phyloP scores from a whole-genome alignment of 2,113 vertebrate species.

The Myotis yumanensis region DNA sequence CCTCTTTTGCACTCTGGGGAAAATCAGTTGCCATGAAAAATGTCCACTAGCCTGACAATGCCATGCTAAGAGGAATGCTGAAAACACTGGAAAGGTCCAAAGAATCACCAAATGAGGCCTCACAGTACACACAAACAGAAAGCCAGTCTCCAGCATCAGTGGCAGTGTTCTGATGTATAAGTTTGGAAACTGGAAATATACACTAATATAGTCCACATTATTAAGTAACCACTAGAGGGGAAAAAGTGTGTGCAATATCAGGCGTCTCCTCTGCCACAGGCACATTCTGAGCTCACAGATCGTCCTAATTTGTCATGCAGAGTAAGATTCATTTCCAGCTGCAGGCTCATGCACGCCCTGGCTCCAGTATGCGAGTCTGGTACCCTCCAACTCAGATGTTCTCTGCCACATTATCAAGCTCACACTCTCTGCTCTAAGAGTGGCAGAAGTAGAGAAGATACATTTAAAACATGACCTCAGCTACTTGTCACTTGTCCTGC shows the following conservation, averaged over 20 bases:
- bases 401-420: neutral
- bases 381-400: neutral
- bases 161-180: neutral
- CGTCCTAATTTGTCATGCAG: neutral
- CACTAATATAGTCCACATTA: neutral
- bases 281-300: neutral
- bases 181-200: neutral
- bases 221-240: neutral
- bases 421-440: neutral
- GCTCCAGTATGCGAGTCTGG: neutral
- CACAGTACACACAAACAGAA: neutral
- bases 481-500: neutral
- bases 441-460: neutral
- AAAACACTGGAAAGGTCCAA: neutral
- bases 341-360: neutral
- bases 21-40: neutral
- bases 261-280: neutral
- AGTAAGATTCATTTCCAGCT: neutral
- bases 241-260: neutral
- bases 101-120: neutral
- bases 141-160: neutral
- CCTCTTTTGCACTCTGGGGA: neutral
- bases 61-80: neutral
- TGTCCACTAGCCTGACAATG: neutral
- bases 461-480: neutral